These are phyloP conservation scores for Oryzias sinensis DNA, from an alignment of 2,797 vertebrate species.

Conservation along the genomic window DNA sequence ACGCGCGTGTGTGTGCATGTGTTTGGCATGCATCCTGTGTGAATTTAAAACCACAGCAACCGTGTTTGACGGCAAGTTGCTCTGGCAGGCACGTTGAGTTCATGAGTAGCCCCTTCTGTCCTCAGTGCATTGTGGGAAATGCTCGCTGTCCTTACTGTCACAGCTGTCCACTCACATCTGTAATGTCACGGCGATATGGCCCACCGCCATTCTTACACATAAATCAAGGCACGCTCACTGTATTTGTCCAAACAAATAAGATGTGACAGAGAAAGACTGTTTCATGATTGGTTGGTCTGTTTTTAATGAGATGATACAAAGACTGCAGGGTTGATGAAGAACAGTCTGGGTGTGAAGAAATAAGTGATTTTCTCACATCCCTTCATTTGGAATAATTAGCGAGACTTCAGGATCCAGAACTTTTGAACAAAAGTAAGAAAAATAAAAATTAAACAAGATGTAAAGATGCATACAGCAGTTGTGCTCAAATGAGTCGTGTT, in stretches of 20 bases:
- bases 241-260: slow-evolving; percentile 37
- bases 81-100: slow-evolving; percentile 62
- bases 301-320: slow-evolving; percentile 44
- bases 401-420: too few relatives aligned
- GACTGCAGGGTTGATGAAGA: slow-evolving; percentile 48
- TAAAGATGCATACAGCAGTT: too few relatives aligned
- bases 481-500: too few relatives aligned
- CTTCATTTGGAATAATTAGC: too few relatives aligned
- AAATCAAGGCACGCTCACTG: background rate
- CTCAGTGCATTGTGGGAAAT: slow-evolving; percentile 57
- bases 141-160: slow-evolving; percentile 60
- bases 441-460: too few relatives aligned
- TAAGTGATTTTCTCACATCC: slow-evolving; percentile 23
- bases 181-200: slow-evolving; percentile 31
- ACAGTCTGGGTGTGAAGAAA: slow-evolving; percentile 47
- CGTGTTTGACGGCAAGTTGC: slow-evolving; percentile 55
- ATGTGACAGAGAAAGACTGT: slow-evolving; percentile 40
- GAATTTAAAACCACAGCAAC: slow-evolving; percentile 45
- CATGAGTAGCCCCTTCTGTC: slow-evolving; percentile 62
- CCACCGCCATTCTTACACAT: slow-evolving; percentile 1
- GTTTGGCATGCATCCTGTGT: slow-evolving; percentile 13
- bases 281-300: slow-evolving; percentile 41
- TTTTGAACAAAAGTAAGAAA: too few relatives aligned
- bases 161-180: slow-evolving; percentile 63
- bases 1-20: background rate